Base-by-base conservation (phyloP, 2,888 invertebrate species). In the Mythimna ferrago region DNA sequence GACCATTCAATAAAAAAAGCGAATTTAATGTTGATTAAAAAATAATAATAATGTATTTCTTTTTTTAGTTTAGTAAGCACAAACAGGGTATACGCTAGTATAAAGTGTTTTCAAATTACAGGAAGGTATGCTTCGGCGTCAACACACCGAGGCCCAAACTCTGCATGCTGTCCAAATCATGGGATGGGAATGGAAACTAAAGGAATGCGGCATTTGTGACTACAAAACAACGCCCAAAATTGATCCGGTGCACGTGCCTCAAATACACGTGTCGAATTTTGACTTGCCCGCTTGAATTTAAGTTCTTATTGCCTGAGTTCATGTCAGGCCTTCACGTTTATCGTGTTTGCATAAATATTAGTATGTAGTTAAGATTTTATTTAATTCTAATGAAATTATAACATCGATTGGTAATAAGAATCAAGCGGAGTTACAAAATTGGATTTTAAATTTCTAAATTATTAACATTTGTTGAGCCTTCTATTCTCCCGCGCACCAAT, bases 141-240 rank as follows among this genome's bases (percentile, higher is more conserved):
- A 99, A 94, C 99, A 99, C 91, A 99, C 99, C 85, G 99, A 99
- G 93, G 99, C 99, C 0, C 99, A 99, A 93, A 98, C 99, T 14
- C 95, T 99, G 76, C 98, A 99, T 92, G 99, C 99, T 4, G 98
- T 99, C 4, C 99, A 99, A 93, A 97, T 97, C 87, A 98, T 99
- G 98, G 98, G 99, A 87, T 99, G 99, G 99, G 99, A 99, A 92
- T 99, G 99, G 98, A 98, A 98, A 90, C 95, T 99, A 88, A 99
- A 99, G 89, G 99, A 99, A 92, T 95, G 98, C 64, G 98, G 97
- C 71, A 95, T 99, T 51, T 98, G 98, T 92, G 99, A 99, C 93
- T 97, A 97, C 88, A 99, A 99, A 93, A 97, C 97, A 11, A 97
- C 98, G 64, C 98, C 98, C 38, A 97, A 97, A 84, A 98, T 99